Evolutionary conservation across 2,888 invertebrate species (phyloP).

Genomic region (Xestoiulus laeticollis): DNA sequence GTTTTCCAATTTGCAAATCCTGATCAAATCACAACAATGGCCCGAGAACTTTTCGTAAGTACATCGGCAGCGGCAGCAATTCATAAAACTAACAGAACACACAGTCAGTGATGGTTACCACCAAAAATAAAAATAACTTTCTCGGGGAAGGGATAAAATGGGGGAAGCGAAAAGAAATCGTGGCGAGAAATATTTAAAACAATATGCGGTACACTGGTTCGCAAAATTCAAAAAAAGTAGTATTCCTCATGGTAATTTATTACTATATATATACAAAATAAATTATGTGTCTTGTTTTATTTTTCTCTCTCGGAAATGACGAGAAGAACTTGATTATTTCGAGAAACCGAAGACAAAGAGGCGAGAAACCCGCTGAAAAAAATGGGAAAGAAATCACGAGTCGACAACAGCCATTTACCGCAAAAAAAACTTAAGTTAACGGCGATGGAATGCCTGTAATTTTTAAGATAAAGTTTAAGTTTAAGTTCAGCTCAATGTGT

Average conservation of each 20-base stretch:
- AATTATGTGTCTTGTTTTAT: slow-evolving; percentile 11
- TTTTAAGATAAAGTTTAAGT: no score
- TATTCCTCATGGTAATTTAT: slow-evolving; percentile 36
- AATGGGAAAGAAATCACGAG: neutral
- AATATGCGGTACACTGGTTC: neutral
- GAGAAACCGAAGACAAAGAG: neutral
- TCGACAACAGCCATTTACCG: slow-evolving; percentile 14
- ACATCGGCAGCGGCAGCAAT: slow-evolving; percentile 25
- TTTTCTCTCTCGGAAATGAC: neutral
- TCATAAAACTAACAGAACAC: slow-evolving; percentile 11
- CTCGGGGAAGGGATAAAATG: neutral
- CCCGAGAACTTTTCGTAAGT: slow-evolving; percentile 15
- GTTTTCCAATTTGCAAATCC: neutral
- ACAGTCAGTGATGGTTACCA: slow-evolving; percentile 23
- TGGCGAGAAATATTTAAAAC: slow-evolving; percentile 24
- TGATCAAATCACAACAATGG: slow-evolving; percentile 18
- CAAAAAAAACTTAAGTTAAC: neutral
- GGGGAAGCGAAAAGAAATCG: neutral
- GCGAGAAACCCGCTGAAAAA: neutral
- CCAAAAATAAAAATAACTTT: slow-evolving; percentile 43
- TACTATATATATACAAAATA: slow-evolving; percentile 41
- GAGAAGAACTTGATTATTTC: slow-evolving; percentile 31
- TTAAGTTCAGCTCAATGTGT: no score
- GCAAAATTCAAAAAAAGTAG: slow-evolving; percentile 20
- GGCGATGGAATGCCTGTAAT: neutral